Conservation (phyloP, 1,140 invertebrate species). For the Hormaphis cornu region DNA sequence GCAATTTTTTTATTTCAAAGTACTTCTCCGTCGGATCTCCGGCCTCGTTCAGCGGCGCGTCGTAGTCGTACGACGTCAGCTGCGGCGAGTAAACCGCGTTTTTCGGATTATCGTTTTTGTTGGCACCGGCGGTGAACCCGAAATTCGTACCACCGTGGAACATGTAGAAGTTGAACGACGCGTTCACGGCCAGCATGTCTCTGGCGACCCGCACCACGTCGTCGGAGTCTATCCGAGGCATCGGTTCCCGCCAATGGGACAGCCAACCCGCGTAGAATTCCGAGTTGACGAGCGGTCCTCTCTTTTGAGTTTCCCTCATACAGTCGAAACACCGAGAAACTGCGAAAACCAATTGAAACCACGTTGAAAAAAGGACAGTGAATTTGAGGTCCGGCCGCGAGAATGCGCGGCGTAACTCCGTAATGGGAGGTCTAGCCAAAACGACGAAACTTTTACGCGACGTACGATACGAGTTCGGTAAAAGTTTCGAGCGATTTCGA, state of each 20-base stretch:
- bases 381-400: too few relatives aligned
- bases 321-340: background rate
- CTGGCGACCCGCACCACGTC: constrained; percentile 52
- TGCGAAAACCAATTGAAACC: background rate
- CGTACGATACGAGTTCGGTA: too few relatives aligned
- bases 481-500: too few relatives aligned
- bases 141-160: constrained; percentile 63
- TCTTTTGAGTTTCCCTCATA: constrained; percentile 5
- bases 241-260: constrained; percentile 68
- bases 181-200: constrained; percentile 49
- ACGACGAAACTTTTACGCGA: too few relatives aligned
- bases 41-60: constrained; percentile 71
- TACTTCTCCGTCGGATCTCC: constrained; percentile 77
- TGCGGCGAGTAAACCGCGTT: constrained; percentile 43
- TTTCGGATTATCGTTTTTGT: constrained; percentile 3
- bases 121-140: constrained; percentile 56
- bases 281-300: constrained; percentile 73
- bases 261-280: constrained; percentile 84
- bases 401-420: too few relatives aligned
- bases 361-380: too few relatives aligned
- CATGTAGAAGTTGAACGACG: constrained; percentile 62
- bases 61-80: constrained; percentile 78
- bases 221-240: constrained; percentile 48
- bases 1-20: constrained; percentile 56
- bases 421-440: too few relatives aligned